These are phyloP conservation scores for Heteromyza rotundicornis DNA, from an alignment of 2,888 invertebrate species.

Conservation along the genomic window DNA sequence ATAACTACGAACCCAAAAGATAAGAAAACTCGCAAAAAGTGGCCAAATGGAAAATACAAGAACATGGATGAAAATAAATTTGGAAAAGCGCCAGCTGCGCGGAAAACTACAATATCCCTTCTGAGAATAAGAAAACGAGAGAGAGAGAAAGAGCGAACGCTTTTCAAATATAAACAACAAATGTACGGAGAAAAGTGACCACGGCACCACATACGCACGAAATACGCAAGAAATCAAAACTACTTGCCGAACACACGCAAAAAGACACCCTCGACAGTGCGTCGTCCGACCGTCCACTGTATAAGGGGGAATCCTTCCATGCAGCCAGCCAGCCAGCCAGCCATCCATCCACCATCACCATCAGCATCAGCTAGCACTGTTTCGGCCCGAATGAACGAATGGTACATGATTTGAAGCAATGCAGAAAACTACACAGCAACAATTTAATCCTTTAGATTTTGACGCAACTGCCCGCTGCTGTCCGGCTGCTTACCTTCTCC, in stretches of 20 bases:
- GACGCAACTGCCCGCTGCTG: not conserved
- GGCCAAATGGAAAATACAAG: not conserved
- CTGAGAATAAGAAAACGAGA: not conserved
- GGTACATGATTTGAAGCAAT: slow-evolving; percentile 24
- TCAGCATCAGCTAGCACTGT: not conserved
- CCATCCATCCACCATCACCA: no score
- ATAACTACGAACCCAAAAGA: not conserved
- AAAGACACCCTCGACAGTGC: slow-evolving; percentile 15
- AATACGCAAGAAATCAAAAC: slow-evolving; percentile 29
- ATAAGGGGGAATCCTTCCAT: no score
- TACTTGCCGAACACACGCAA: slow-evolving; percentile 22
- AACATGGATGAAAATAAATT: slow-evolving; percentile 1
- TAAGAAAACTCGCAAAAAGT: not conserved
- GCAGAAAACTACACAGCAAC: slow-evolving; percentile 22
- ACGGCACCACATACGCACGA: slow-evolving; percentile 12
- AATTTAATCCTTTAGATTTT: slow-evolving; percentile 37
- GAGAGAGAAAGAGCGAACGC: not conserved
- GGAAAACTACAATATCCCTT: not conserved
- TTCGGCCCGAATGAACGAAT: not conserved
- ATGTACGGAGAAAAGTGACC: not conserved
- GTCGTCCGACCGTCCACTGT: not conserved
- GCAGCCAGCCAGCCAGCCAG: no score
- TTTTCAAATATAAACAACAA: not conserved
- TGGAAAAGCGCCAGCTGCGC: not conserved
- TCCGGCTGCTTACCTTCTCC: not conserved